Conservation (phyloP, 2,797 vertebrate genomes). For the Numenius phaeopus region DNA sequence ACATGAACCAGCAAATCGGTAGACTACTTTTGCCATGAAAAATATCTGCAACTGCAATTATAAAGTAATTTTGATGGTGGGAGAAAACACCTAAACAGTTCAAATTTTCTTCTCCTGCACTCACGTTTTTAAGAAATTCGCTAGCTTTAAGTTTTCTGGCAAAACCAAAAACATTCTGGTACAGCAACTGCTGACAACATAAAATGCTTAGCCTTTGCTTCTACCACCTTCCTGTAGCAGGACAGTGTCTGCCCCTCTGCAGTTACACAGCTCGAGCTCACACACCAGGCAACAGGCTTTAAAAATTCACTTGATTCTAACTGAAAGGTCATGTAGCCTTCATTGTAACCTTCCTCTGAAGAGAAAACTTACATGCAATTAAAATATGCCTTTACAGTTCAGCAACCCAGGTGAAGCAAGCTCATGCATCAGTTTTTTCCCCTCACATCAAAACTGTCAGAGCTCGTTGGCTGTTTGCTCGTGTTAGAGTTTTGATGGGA, state of each 20-base stretch:
- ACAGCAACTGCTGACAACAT: background rate
- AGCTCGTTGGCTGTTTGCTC: slow-evolving; percentile 25
- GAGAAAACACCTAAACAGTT: background rate
- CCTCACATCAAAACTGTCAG: slow-evolving; percentile 43
- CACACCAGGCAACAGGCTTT: background rate
- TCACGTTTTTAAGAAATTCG: background rate
- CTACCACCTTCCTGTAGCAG: background rate
- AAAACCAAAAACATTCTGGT: background rate
- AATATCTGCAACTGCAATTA: background rate
- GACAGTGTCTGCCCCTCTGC: background rate
- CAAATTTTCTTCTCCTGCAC: background rate
- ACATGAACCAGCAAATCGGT: background rate
- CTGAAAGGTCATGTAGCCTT: background rate
- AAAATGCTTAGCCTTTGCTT: background rate
- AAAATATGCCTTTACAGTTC: background rate
- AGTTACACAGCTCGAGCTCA: background rate
- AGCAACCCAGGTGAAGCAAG: background rate
- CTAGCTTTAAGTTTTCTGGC: background rate
- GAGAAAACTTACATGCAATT: background rate
- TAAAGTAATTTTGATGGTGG: background rate
- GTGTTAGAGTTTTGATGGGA: background rate
- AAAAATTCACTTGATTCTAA: background rate
- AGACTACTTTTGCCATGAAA: background rate
- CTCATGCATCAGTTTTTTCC: slow-evolving; percentile 4
- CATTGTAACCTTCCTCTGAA: background rate